Conservation (phyloP, 2,113 vertebrate species). For the Tricholaema leucomelas region DNA sequence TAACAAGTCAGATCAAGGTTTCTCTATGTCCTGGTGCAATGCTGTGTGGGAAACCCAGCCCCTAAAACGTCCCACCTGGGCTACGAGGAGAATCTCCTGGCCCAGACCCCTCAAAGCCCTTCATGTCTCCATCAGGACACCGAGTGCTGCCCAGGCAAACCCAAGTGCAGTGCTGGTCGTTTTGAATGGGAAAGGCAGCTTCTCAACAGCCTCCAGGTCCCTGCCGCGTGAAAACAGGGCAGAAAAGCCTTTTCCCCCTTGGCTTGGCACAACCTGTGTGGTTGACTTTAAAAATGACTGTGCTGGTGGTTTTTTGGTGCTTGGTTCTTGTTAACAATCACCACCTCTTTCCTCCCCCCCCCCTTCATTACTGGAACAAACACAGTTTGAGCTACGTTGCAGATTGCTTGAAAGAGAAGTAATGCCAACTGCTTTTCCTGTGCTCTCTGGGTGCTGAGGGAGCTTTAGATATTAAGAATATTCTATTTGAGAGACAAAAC, state of each 20-base stretch:
- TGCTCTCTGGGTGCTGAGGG: not conserved
- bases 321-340: slow-evolving; percentile 24
- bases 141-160: accelerated
- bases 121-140: accelerated
- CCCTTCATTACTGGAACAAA: slow-evolving; percentile 41
- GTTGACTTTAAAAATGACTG: slow-evolving; percentile 33
- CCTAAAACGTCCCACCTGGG: accelerated
- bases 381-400: not conserved
- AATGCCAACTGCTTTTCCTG: not conserved
- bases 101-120: not conserved
- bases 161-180: not conserved
- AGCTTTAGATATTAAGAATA: not conserved
- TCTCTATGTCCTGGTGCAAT: accelerated
- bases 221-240: not conserved
- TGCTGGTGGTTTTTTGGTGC: not conserved
- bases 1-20: not conserved
- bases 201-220: not conserved
- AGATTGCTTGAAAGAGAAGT: not conserved
- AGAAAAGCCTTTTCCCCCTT: not conserved
- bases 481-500: not conserved
- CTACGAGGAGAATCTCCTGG: not conserved
- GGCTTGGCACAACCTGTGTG: not conserved
- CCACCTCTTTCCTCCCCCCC: not conserved
- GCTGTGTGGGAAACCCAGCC: not conserved
- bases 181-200: not conserved